Evolutionary conservation across 2,113 vertebrate species (phyloP), one percentile per base, ranked within the genome.

Genomic region (Turnix velox): DNA sequence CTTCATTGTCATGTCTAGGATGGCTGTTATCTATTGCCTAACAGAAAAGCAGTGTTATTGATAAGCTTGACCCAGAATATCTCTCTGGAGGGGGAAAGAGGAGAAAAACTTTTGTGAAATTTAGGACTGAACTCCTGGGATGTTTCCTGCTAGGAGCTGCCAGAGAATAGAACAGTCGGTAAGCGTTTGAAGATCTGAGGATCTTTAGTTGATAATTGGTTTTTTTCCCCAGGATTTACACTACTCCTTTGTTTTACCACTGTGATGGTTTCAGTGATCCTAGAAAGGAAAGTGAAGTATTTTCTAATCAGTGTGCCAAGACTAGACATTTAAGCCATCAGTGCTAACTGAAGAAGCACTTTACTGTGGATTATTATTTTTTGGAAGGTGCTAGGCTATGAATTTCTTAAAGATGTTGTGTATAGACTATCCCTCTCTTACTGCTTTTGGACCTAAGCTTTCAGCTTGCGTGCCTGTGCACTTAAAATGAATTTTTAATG

Each of bases 31-130:
- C 40, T 35, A 6, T 52, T 61, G 31, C 14, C 80, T 78, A 35
- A 31, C 16, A 22, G 40, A 35, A 67, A 78, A 12, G 8, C 23
- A 49, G 3, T 40, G 37, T 20, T 66, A 6, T 28, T 81, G 33
- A 45, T 48, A 37, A 42, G 39, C 58, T 15, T 75, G 61, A 22
- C 7, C 10, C 37, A 57, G 24, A 76, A 61, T 27, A 52, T 57
- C 2, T 24, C 31, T 48, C 25, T 71, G 31, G 31, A 2, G 8
- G 5, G 3, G 22, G 31, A 5, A 18, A n/a, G n/a, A 1, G 3
- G 1, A 7, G 5, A 10, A 71, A 43, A 12, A 55, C 9, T 42
- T 45, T 18, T 31, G 14, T 79, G 48, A 46, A 81, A 76, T n/a
- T 30, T 33, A 68, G 25, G 25, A 12, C 18, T 33, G 43, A 85